phyloP scores from a whole-genome alignment of 2,888 invertebrate species.

The Lasius platythorax region DNA sequence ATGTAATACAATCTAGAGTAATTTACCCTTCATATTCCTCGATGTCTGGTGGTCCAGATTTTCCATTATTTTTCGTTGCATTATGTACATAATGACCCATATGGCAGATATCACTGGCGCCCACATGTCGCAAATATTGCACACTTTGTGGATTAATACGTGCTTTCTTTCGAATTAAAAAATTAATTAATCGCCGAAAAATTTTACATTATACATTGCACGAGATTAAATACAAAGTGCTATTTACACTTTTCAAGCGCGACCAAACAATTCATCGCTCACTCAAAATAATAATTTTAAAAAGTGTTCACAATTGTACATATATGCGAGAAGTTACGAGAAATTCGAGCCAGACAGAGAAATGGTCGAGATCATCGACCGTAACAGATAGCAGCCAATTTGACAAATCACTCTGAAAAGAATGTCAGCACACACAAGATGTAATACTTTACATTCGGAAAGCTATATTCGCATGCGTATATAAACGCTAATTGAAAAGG shows the following conservation, averaged over 20 bases:
- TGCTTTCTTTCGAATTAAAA: background rate
- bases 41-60: constrained; percentile 39
- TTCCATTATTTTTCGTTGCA: constrained; percentile 70
- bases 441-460: constrained; percentile 20
- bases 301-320: background rate
- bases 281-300: background rate
- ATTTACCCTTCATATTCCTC: constrained; percentile 59
- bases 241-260: background rate
- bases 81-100: constrained; percentile 77
- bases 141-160: constrained; percentile 12
- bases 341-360: constrained; percentile 5
- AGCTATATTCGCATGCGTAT: background rate
- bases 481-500: background rate
- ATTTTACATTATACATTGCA: background rate
- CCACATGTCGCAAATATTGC: constrained; percentile 74
- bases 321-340: constrained; percentile 21
- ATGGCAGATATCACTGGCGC: constrained; percentile 77
- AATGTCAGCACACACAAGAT: constrained; percentile 46
- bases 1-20: background rate
- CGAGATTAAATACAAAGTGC: background rate
- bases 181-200: constrained; percentile 1
- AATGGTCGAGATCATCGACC: constrained; percentile 61
- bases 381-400: constrained; percentile 39
- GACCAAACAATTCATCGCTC: background rate
- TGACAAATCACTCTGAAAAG: constrained; percentile 54